Base-by-base conservation (phyloP, 2,113 vertebrate species). In the Paramormyrops kingsleyae region DNA sequence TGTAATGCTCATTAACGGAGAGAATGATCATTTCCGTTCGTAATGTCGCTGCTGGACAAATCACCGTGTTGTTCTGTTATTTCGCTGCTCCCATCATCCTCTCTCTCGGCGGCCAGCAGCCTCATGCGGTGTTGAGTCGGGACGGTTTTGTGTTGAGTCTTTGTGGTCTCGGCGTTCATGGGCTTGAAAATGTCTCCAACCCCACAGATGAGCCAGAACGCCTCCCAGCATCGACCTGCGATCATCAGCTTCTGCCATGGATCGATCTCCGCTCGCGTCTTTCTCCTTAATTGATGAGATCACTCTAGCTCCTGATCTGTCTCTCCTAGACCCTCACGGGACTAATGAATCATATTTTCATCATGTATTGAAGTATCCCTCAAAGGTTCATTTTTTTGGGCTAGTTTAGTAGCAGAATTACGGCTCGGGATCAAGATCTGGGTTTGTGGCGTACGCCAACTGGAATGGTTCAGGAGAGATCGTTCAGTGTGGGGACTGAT, bases 201-300 rank as follows among this genome's bases (percentile, higher is more conserved):
- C 62, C 62, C 62, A 4, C 62, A 13, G n/a, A 27, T 12, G 62
- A 5, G n/a, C 10, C 27, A 5, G 62, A 31, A 27, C 3, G n/a
- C n/a, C 62, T 24, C 87, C 56, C 46, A 74, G 89, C 91, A 5
- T 52, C 62, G 91, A 89, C 21, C 39, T 47, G 83, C 70, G 88
- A 89, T 89, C 85, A 15, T 83, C 88, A 9, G 21, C 6, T 21
- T 74, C 88, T 53, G 31, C 31, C 19, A 24, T 13, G 46, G 13
- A 24, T 88, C 27, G n/a, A 35, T 56, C 50, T 8, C n/a, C 39
- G 35, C 15, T 39, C 5, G 5, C 5, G 17, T 56, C n/a, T 39
- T 49, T 87, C 86, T 87, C 13, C 50, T n/a, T 53, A 53, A 53
- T 52, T 35, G 27, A 87, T 52, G 74, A 80, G 74, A 87, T 56